phyloP scores from a whole-genome alignment of 2,888 invertebrate genomes.

The Caenorhabditis sp. region DNA sequence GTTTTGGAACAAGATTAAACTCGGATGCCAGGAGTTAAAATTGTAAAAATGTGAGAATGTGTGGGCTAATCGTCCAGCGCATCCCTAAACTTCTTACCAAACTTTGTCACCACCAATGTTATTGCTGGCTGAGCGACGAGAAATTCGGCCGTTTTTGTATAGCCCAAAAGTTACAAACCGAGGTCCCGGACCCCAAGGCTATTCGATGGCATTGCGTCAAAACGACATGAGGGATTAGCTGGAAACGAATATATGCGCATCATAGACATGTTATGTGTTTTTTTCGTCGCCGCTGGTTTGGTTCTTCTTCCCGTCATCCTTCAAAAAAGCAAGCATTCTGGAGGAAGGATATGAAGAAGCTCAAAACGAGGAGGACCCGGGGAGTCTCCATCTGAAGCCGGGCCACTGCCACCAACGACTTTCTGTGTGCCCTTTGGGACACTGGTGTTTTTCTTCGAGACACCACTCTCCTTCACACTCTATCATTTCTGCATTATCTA shows the following conservation, averaged over 20 bases:
- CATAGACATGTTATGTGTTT: constrained; percentile 64
- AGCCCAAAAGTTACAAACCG: constrained; percentile 32
- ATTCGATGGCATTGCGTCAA: constrained; percentile 56
- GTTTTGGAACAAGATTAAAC: constrained; percentile 55
- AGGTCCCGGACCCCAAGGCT: constrained; percentile 30
- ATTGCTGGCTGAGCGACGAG: not conserved
- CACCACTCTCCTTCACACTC: constrained; percentile 60
- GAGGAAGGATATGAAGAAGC: constrained; percentile 56
- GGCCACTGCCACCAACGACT: constrained; percentile 46
- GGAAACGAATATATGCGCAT: constrained; percentile 63
- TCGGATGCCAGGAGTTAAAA: constrained; percentile 41
- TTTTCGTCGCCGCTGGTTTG: constrained; percentile 55
- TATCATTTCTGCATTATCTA: constrained; percentile 64
- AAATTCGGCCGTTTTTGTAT: not conserved
- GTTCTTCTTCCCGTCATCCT: constrained; percentile 16
- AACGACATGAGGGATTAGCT: constrained; percentile 62
- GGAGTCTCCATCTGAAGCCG: constrained; percentile 27
- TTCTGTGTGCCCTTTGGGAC: constrained; percentile 55
- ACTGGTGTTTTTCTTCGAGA: constrained; percentile 58
- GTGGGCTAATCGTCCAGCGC: constrained; percentile 32
- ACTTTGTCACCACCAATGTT: constrained; percentile 10
- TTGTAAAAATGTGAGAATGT: constrained; percentile 39
- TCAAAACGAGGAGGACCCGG: constrained; percentile 45
- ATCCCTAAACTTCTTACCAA: constrained; percentile 26
- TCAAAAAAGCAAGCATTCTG: constrained; percentile 49